Evolutionary conservation across 2,113 vertebrate species (phyloP).

Genomic region (Lucifuga dentata): DNA sequence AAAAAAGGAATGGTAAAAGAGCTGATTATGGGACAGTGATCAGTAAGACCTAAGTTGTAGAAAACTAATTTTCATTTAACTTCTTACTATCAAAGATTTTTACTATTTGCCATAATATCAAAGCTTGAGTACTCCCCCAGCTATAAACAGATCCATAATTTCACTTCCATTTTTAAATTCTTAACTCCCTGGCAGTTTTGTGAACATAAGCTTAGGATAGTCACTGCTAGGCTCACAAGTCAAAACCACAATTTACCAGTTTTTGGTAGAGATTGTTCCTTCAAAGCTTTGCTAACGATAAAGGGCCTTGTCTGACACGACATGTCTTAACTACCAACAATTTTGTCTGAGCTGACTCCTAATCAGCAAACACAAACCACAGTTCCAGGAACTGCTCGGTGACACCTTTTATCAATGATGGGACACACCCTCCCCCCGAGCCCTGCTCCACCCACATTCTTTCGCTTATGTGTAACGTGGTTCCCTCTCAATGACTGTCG

Average conservation of each 20-base stretch:
- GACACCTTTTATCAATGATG: conserved; percentile 76
- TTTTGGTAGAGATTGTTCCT: not conserved
- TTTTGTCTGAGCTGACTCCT: conserved; percentile 28
- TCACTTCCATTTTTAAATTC: not conserved
- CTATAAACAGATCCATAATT: not conserved
- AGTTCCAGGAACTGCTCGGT: conserved; percentile 69
- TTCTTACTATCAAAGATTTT: no score
- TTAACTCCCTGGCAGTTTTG: not conserved
- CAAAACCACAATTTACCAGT: not conserved
- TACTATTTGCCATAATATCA: no score
- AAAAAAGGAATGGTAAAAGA: no score
- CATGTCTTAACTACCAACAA: not conserved
- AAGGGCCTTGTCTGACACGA: not conserved
- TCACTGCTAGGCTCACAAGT: not conserved
- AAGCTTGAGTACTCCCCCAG: no score
- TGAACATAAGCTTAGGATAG: conserved; percentile 5
- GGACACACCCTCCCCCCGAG: conserved; percentile 48
- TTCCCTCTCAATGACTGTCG: conserved; percentile 35
- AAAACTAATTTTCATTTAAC: no score
- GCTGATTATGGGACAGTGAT: no score
- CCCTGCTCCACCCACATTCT: conserved; percentile 74
- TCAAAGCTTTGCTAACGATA: conserved; percentile 9
- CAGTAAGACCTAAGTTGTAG: no score
- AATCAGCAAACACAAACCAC: conserved; percentile 71
- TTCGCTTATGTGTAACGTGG: conserved; percentile 47